phyloP scores from a whole-genome alignment of 2,888 invertebrate species.

The Oeneis ivallda region DNA sequence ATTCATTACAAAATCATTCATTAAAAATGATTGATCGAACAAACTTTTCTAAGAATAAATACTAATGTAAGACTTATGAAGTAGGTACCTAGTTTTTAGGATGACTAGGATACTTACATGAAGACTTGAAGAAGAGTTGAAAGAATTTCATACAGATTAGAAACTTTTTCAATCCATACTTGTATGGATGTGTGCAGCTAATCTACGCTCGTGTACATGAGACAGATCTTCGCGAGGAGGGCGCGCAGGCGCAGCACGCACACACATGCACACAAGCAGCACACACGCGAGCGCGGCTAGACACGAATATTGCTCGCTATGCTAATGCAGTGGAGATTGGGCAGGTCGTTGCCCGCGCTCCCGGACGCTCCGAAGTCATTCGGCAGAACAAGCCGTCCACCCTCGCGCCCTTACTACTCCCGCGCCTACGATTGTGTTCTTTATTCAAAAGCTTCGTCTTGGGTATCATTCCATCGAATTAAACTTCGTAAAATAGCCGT shows the following conservation, averaged over 20 bases:
- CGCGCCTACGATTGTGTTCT: slow-evolving; percentile 4
- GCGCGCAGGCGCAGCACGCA: slow-evolving; percentile 47
- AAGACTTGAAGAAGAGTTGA: neutral
- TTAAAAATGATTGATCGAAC: too few species aligned
- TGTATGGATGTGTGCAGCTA: slow-evolving; percentile 32
- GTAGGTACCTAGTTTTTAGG: too few species aligned
- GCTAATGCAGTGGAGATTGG: slow-evolving; percentile 82
- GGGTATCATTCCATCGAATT: neutral
- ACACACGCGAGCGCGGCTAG: slow-evolving; percentile 56
- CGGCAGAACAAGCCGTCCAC: slow-evolving; percentile 74
- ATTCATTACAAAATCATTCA: too few species aligned
- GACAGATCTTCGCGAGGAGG: slow-evolving; percentile 43
- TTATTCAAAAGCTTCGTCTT: slow-evolving; percentile 5
- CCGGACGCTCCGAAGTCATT: slow-evolving; percentile 78
- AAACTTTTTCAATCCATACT: slow-evolving; percentile 23
- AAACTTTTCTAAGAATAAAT: too few species aligned
- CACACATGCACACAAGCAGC: slow-evolving; percentile 33
- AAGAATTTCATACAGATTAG: slow-evolving; percentile 4
- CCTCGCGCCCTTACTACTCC: slow-evolving; percentile 60
- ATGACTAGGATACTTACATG: too few species aligned
- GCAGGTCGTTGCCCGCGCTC: slow-evolving; percentile 80
- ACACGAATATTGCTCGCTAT: slow-evolving; percentile 80
- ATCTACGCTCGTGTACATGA: slow-evolving; percentile 39
- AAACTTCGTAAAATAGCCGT: too few species aligned
- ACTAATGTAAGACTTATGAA: too few species aligned